Conservation (phyloP, 2,797 vertebrate genomes). For the Dromococcyx pavoninus region DNA sequence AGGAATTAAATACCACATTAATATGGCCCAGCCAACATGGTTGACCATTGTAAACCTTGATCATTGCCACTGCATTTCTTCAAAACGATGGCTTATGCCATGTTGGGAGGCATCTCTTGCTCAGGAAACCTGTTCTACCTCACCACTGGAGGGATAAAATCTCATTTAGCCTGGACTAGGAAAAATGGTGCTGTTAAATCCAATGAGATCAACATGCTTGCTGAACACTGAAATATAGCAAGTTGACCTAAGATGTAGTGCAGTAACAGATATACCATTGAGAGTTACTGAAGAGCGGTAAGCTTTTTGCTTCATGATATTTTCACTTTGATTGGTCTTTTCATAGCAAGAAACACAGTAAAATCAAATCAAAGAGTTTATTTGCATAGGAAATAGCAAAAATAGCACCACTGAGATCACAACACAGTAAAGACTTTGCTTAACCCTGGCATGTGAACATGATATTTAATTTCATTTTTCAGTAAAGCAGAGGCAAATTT, state of each 20-base stretch:
- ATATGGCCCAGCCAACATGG: neutral
- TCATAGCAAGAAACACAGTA: neutral
- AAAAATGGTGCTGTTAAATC: neutral
- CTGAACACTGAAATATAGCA: neutral
- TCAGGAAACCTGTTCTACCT: neutral
- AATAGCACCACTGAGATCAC: constrained; percentile 34
- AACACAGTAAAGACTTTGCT: constrained; percentile 13
- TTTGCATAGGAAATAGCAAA: constrained; percentile 48
- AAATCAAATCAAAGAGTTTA: constrained; percentile 56
- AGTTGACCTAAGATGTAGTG: neutral
- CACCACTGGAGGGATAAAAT: neutral
- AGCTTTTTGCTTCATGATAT: neutral
- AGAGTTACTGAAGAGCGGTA: neutral
- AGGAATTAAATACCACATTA: neutral
- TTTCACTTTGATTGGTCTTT: constrained; percentile 21
- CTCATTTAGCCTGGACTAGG: neutral
- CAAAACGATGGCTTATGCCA: neutral
- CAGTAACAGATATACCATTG: neutral
- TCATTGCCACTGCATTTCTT: neutral
- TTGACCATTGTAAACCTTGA: neutral
- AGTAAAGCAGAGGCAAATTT: neutral
- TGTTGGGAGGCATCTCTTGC: neutral
- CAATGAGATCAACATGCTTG: neutral
- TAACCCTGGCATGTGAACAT: neutral
- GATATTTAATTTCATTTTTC: constrained; percentile 25